Base-by-base conservation (phyloP, 2,113 vertebrate genomes). In the Rhegmatorhina hoffmannsi region DNA sequence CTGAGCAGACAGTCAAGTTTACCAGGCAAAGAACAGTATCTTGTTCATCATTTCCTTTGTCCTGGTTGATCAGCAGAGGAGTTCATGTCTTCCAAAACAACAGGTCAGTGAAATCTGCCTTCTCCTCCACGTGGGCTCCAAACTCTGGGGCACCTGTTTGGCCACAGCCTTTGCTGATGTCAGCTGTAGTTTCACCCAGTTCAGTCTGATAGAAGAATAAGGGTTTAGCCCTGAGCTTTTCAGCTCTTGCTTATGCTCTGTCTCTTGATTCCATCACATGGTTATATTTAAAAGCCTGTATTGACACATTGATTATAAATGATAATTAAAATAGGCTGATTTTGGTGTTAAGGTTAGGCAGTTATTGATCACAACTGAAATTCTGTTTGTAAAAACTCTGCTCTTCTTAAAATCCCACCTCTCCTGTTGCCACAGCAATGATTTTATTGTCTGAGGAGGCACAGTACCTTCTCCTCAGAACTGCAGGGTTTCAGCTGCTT, bases 401-500 rank as follows among this genome's bases (percentile, higher is more conserved):
- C 36, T 66, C 43, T 84, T 33, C 29, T 68, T 34, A 13, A 29
- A 77, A n/a, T 46, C 53, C 3, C 52, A 16, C 78, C 47, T 75
- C 52, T 78, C 28, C 21, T 91, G 43, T 63, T 93, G 85, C 92
- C 72, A 84, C 94, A 91, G 91, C 86, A 92, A 82, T 86, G 17
- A 47, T 86, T 90, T 82, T n/a, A 29, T 69, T 87, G 58, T 95
- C 46, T 93, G 92, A 62, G 90, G 92, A 62, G 90, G 87, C 68
- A 12, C 2, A 77, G 78, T 68, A 90, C 92, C 95, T 94, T 90
- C 89, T 74, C 82, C 49, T 79, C 68, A 70, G 2, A 96, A 91
- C 91, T 91, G 77, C 79, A 85, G 90, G 83, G 56, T 89, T 95
- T 97, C 96, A 96, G 94, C 96, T 91, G 92, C 97, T 95, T 80